Evolutionary conservation across 2,113 vertebrate genomes (phyloP).

Genomic region (Scortum barcoo): DNA sequence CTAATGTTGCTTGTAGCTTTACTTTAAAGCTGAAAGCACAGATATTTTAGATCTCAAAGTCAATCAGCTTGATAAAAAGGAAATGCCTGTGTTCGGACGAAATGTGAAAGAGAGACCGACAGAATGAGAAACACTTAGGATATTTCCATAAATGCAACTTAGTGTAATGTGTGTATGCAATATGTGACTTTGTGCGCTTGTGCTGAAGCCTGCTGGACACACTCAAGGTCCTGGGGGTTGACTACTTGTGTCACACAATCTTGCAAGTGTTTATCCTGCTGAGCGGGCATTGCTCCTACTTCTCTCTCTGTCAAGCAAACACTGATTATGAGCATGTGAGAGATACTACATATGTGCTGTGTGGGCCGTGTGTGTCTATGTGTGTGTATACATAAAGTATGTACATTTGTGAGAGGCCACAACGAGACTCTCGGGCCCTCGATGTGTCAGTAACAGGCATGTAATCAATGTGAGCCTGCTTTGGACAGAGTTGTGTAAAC

Average conservation of each 20-base stretch:
- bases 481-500: constrained; percentile 69
- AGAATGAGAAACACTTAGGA: neutral
- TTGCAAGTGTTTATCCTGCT: constrained; percentile 68
- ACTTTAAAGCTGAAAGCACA: constrained; percentile 38
- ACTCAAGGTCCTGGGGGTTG: constrained; percentile 44
- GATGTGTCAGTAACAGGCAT: constrained; percentile 51
- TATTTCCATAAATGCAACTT: neutral
- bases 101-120: neutral
- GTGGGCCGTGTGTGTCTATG: neutral
- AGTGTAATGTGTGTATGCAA: neutral
- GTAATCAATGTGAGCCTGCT: constrained; percentile 63
- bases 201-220: constrained; percentile 45
- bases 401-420: constrained; percentile 31
- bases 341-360: constrained; percentile 45
- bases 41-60: neutral
- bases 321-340: constrained; percentile 64
- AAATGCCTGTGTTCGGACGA: neutral
- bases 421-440: constrained; percentile 19
- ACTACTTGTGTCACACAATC: constrained; percentile 57
- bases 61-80: neutral
- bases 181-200: constrained; percentile 17
- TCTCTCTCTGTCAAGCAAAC: constrained; percentile 56
- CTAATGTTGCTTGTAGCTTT: constrained; percentile 24
- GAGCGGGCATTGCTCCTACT: constrained; percentile 51
- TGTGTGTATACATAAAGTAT: constrained; percentile 20